Percentiles rank a stretch among this genome's conserved stretches.
Evolutionary conservation across 2,888 invertebrate genomes (phyloP).

Genomic region (Alloscopus bannaensis): DNA sequence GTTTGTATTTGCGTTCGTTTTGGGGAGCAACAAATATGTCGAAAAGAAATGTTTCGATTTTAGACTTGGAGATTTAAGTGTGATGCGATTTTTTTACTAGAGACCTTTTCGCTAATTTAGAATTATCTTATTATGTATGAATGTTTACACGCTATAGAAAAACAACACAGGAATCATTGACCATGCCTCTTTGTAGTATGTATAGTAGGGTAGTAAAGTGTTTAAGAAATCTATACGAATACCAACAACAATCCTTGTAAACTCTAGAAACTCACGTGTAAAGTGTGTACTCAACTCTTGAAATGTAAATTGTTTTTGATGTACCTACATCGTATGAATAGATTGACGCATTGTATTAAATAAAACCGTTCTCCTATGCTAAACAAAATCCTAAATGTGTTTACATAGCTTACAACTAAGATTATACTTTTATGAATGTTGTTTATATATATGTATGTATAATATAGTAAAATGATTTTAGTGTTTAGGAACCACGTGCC

Average conservation of each 20-base stretch:
- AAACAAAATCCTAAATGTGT: too few relatives aligned
- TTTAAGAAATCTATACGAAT: slow-evolving; percentile 13
- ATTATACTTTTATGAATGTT: neutral
- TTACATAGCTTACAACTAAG: slow-evolving; percentile 9
- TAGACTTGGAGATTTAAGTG: too few relatives aligned
- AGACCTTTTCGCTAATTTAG: too few relatives aligned
- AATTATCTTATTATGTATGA: too few relatives aligned
- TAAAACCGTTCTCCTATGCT: neutral
- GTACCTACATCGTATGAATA: slow-evolving; percentile 3
- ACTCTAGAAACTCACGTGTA: slow-evolving; percentile 13
- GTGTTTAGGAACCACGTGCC: slow-evolving; percentile 54
- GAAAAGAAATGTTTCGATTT: too few relatives aligned
- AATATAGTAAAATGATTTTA: slow-evolving; percentile 55
- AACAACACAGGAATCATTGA: slow-evolving; percentile 59
- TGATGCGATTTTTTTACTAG: too few relatives aligned
- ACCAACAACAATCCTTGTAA: slow-evolving; percentile 26
- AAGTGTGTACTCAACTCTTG: slow-evolving; percentile 18
- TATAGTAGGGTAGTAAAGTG: neutral
- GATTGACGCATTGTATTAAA: neutral
- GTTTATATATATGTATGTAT: slow-evolving; percentile 31
- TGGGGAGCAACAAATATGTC: too few relatives aligned
- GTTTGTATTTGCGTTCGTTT: too few relatives aligned
- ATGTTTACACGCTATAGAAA: slow-evolving; percentile 10
- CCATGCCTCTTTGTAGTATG: slow-evolving; percentile 46
- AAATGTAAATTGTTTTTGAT: slow-evolving; percentile 8